Percentiles rank a stretch among this genome's conserved stretches.
Conservation (phyloP, 2,888 invertebrate species). For the Cephus runcator region DNA sequence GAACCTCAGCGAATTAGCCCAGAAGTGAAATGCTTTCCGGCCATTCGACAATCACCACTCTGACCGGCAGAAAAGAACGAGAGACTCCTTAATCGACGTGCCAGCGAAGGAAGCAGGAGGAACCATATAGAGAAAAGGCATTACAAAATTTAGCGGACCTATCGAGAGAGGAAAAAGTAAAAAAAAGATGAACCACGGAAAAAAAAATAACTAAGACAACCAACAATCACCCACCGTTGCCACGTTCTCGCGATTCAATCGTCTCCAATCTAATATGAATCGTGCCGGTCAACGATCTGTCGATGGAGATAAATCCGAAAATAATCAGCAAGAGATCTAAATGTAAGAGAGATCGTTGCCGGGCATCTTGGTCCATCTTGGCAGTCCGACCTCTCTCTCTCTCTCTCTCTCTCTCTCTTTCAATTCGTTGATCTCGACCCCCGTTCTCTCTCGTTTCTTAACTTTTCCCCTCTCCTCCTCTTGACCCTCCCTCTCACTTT, state of each 20-base stretch:
- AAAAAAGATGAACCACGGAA: background rate
- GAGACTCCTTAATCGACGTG: background rate
- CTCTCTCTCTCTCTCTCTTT: background rate
- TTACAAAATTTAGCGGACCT: background rate
- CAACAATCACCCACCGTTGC: background rate
- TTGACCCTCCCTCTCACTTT: too few relatives aligned
- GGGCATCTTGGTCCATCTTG: background rate
- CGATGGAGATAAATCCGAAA: constrained; percentile 2
- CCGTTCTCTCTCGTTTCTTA: background rate
- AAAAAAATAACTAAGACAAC: background rate
- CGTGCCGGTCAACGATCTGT: constrained; percentile 2
- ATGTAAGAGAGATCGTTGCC: background rate
- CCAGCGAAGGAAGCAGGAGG: background rate
- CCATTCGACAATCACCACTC: background rate
- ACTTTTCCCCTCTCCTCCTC: background rate
- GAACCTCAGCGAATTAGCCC: background rate
- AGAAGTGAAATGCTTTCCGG: background rate
- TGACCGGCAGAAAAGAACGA: background rate
- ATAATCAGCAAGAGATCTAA: background rate
- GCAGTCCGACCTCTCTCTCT: background rate
- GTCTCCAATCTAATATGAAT: background rate
- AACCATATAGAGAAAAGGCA: background rate
- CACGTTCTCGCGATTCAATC: background rate
- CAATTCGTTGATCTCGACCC: background rate
- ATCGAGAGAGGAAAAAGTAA: background rate